These are phyloP conservation scores for Struthio camelus DNA, from an alignment of 2,113 vertebrate genomes.

Conservation along the genomic window DNA sequence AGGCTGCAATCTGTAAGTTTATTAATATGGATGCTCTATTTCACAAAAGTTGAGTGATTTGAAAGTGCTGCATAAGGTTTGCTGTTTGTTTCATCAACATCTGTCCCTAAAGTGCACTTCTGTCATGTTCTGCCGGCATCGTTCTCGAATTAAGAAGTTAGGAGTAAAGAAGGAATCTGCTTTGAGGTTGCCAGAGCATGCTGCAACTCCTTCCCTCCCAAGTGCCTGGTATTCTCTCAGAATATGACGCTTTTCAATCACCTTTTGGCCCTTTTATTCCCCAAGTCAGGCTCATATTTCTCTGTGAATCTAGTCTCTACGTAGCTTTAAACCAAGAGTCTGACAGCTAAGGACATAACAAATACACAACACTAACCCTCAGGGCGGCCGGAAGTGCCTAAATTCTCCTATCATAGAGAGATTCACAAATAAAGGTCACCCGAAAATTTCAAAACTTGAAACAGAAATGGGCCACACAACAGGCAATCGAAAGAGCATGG, in stretches of 20 bases:
- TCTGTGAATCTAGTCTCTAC: background rate
- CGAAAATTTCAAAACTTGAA: slow-evolving; percentile 1
- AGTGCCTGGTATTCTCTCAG: background rate
- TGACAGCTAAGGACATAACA: slow-evolving; percentile 49
- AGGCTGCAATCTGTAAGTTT: background rate
- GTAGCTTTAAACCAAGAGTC: background rate
- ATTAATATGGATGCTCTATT: background rate
- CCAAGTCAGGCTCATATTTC: slow-evolving; percentile 23
- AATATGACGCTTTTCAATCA: slow-evolving; percentile 55
- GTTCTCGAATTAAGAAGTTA: background rate
- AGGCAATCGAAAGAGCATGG: background rate
- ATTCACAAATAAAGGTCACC: slow-evolving; percentile 25
- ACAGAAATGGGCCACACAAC: background rate
- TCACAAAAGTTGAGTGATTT: background rate
- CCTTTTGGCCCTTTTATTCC: slow-evolving; percentile 55
- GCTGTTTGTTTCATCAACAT: slow-evolving; percentile 12
- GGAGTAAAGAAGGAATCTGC: background rate
- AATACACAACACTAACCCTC: background rate
- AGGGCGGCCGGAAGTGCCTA: background rate
- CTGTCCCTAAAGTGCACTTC: slow-evolving; percentile 27
- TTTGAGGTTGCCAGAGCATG: background rate
- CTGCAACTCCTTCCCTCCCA: slow-evolving; percentile 7
- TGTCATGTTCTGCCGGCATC: background rate
- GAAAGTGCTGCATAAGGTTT: slow-evolving; percentile 27
- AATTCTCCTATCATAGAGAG: background rate